Conservation (phyloP, 1,140 invertebrate genomes). For the Drosophila seguyi region DNA sequence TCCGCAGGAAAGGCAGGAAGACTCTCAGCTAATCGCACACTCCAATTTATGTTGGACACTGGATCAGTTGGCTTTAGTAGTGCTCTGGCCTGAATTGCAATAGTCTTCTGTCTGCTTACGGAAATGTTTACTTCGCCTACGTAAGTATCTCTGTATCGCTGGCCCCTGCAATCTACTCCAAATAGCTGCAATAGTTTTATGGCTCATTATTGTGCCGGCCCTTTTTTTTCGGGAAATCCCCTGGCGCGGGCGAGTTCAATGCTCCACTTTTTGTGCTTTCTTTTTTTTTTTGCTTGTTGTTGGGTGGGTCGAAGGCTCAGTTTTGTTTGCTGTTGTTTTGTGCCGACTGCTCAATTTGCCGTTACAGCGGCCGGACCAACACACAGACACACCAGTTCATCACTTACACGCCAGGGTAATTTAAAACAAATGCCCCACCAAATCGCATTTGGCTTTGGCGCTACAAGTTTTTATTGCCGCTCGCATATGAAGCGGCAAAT, state of each 20-base stretch:
- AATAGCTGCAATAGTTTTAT: constrained; percentile 72
- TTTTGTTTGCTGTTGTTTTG: constrained; percentile 47
- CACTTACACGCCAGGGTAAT: constrained; percentile 80
- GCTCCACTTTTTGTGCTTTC: constrained; percentile 36
- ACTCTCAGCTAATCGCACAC: too few species aligned
- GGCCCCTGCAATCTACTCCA: constrained; percentile 41
- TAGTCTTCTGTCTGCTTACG: constrained; percentile 2
- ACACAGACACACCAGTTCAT: constrained; percentile 57
- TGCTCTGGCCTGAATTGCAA: constrained; percentile 24
- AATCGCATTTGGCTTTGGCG: constrained; percentile 70
- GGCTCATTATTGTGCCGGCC: constrained; percentile 48
- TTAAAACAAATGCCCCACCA: constrained; percentile 79
- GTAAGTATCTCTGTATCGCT: constrained; percentile 35
- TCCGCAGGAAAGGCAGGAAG: not conserved
- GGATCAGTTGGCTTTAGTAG: constrained; percentile 26
- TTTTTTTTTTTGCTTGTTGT: not conserved
- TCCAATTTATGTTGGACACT: constrained; percentile 26
- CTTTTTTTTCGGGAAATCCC: constrained; percentile 45
- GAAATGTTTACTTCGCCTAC: constrained; percentile 19
- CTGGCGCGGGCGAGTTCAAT: constrained; percentile 55
- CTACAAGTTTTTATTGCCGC: constrained; percentile 70
- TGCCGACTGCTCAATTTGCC: constrained; percentile 67
- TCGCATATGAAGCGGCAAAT: constrained; percentile 67
- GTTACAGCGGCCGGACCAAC: constrained; percentile 38
- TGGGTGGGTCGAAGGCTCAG: constrained; percentile 12